Conservation (phyloP, 2,888 invertebrate species). For the Cataglyphis livida region DNA sequence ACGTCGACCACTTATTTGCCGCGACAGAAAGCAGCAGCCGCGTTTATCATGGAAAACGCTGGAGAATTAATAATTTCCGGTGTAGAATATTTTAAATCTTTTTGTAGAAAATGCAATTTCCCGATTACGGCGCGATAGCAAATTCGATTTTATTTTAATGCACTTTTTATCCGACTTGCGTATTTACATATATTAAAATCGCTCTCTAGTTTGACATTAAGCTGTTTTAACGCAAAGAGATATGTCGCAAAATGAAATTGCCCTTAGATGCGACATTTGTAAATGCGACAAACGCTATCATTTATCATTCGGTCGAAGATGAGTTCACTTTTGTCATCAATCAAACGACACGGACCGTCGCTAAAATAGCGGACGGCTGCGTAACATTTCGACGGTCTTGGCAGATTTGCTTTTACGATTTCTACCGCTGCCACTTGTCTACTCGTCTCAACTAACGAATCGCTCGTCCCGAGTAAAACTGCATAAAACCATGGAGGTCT, state of each 20-base stretch:
- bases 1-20: slow-evolving; percentile 41
- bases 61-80: slow-evolving; percentile 48
- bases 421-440: slow-evolving; percentile 46
- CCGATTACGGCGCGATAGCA: slow-evolving; percentile 26
- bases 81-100: slow-evolving; percentile 41
- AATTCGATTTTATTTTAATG: slow-evolving; percentile 35
- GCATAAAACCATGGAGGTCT: slow-evolving; percentile 49
- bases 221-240: not conserved
- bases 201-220: not conserved
- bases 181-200: not conserved
- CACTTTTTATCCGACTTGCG: slow-evolving; percentile 8
- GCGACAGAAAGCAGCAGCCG: slow-evolving; percentile 39
- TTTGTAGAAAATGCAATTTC: slow-evolving; percentile 35
- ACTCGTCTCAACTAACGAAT: slow-evolving; percentile 53
- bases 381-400: slow-evolving; percentile 37
- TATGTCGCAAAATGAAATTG: slow-evolving; percentile 17
- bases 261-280: slow-evolving; percentile 43
- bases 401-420: slow-evolving; percentile 56
- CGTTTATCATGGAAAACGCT: slow-evolving; percentile 25
- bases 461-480: slow-evolving; percentile 52
- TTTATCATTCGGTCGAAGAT: slow-evolving; percentile 42
- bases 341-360: slow-evolving; percentile 40
- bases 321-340: slow-evolving; percentile 40
- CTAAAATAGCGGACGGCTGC: slow-evolving; percentile 37
- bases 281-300: slow-evolving; percentile 28